These are phyloP conservation scores for Kryphioiulus occultus DNA, from an alignment of 2,888 invertebrate genomes.

Conservation along the genomic window DNA sequence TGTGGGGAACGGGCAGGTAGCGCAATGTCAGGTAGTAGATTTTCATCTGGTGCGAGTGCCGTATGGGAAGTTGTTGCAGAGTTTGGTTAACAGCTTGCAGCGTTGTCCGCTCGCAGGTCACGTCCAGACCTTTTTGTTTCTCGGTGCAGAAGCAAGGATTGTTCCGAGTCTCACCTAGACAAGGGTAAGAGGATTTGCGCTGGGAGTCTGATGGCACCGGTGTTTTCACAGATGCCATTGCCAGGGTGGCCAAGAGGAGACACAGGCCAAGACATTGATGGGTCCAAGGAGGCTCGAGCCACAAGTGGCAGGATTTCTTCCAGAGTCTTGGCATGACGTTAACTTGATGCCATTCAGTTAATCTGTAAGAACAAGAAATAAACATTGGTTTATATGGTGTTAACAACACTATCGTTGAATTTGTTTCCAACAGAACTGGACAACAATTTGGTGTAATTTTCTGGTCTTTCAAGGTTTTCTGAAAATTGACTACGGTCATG, in stretches of 20 bases:
- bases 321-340: no score
- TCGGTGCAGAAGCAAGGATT: slow-evolving; percentile 81
- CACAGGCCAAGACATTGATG: background rate
- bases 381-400: no score
- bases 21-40: slow-evolving; percentile 79
- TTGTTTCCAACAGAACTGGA: no score
- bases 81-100: slow-evolving; percentile 72
- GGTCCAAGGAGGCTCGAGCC: background rate
- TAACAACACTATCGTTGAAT: no score
- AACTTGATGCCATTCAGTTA: no score
- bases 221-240: background rate
- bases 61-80: slow-evolving; percentile 54
- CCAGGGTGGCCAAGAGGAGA: background rate
- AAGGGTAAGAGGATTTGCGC: background rate
- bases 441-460: no score
- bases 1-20: slow-evolving; percentile 83
- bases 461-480: no score
- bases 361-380: no score
- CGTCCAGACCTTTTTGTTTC: slow-evolving; percentile 82
- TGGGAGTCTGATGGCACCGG: background rate
- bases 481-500: no score
- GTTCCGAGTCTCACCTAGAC: background rate
- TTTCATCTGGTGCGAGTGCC: slow-evolving; percentile 52
- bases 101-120: slow-evolving; percentile 87
- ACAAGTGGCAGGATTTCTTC: no score